A percentile compares a stretch with the other conserved stretches of the same genome.
Evolutionary conservation across 2,113 vertebrate species (phyloP).

Genomic region (Hippotragus niger): DNA sequence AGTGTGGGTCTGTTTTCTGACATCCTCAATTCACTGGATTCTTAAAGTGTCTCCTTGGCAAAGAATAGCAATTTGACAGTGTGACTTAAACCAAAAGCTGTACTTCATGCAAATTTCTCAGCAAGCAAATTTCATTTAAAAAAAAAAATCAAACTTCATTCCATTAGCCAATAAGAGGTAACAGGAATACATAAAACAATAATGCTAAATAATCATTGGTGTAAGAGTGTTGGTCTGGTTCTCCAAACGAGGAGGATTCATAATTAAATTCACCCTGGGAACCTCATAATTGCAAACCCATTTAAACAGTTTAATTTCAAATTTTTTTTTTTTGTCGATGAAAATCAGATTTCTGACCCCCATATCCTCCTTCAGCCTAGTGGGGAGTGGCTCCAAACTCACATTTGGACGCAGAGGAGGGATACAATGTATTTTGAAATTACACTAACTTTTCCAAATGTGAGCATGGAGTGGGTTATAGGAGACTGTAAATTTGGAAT

Average conservation of each 20-base stretch:
- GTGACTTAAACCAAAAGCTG: slow-evolving; percentile 46
- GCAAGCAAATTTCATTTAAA: slow-evolving; percentile 61
- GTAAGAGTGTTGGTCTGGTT: not conserved
- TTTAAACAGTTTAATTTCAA: slow-evolving; percentile 72
- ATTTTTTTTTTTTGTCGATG: slow-evolving; percentile 68
- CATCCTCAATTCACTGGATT: not conserved
- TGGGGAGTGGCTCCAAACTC: not conserved
- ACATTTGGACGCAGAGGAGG: not conserved
- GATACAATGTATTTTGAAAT: not conserved
- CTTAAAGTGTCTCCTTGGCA: not conserved
- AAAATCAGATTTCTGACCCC: slow-evolving; percentile 66
- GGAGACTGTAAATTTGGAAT: not conserved
- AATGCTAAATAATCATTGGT: not conserved
- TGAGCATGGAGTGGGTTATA: not conserved
- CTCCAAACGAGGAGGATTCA: slow-evolving; percentile 44
- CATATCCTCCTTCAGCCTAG: not conserved
- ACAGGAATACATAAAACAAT: not conserved
- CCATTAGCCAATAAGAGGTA: slow-evolving; percentile 42
- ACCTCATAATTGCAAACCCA: slow-evolving; percentile 59
- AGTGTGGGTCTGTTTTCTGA: not conserved
- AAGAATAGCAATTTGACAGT: slow-evolving; percentile 37
- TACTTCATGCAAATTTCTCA: slow-evolving; percentile 67
- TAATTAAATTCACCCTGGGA: slow-evolving; percentile 66
- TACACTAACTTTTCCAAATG: not conserved
- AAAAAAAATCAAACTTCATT: slow-evolving; percentile 23